Evolutionary conservation across 2,797 vertebrate species (phyloP).

Genomic region (Molossus molossus): DNA sequence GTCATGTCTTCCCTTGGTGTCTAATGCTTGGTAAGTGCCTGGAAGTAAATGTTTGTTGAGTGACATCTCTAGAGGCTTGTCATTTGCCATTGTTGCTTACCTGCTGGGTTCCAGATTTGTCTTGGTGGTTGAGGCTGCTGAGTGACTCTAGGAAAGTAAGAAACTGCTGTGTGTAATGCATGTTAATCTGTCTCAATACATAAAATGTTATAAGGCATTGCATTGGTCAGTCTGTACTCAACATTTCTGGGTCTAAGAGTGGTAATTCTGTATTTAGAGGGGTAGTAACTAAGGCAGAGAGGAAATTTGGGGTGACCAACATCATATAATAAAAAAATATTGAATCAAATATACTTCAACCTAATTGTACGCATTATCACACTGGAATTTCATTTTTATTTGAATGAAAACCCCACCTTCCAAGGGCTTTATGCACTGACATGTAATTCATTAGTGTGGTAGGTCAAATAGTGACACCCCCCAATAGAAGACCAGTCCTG

Average conservation of each 20-base stretch:
- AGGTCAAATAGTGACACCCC: background rate
- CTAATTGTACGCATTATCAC: background rate
- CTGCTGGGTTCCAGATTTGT: background rate
- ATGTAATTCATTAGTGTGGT: background rate
- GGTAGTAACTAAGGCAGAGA: background rate
- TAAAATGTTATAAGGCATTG: background rate
- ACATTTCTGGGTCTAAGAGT: background rate
- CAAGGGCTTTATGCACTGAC: background rate
- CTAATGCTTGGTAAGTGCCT: background rate
- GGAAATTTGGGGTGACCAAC: background rate
- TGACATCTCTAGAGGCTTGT: background rate
- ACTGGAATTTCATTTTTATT: conserved; percentile 42
- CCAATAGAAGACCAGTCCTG: background rate
- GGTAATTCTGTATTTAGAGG: background rate
- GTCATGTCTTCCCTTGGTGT: background rate
- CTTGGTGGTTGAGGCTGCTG: background rate
- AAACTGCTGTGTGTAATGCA: too few relatives aligned
- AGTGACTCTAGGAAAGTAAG: background rate
- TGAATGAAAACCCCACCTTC: background rate
- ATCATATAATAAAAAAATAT: background rate
- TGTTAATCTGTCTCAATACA: background rate
- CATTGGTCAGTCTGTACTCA: background rate
- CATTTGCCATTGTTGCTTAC: background rate
- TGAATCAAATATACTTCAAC: conserved; percentile 4
- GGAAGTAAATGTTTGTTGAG: background rate